phyloP scores from a whole-genome alignment of 2,113 vertebrate genomes.

The Odocoileus hemionus region DNA sequence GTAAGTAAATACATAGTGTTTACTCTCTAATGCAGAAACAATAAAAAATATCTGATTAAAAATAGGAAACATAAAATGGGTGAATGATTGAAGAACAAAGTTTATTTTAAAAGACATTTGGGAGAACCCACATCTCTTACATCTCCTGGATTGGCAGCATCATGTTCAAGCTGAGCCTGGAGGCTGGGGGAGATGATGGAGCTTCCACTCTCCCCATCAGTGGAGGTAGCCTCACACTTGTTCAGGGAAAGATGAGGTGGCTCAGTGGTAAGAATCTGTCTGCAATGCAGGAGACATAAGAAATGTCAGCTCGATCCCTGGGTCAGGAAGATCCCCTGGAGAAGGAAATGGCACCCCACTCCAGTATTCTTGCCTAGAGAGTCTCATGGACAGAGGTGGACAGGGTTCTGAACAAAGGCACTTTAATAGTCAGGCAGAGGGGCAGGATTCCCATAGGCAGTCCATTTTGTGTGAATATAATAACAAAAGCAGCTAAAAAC shows the following conservation, averaged over 20 bases:
- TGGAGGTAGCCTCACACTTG: background rate
- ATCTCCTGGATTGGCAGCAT: background rate
- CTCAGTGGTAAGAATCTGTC: background rate
- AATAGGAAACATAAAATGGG: background rate
- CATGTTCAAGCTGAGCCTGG: background rate
- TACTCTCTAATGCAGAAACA: constrained; percentile 48
- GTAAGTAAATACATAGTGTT: constrained; percentile 41
- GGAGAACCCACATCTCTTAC: background rate
- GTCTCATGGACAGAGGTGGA: background rate
- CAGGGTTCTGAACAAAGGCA: background rate
- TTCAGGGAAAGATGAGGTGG: background rate
- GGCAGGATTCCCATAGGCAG: background rate
- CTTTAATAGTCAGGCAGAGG: background rate
- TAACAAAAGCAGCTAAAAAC: background rate
- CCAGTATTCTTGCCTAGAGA: background rate
- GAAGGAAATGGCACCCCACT: background rate
- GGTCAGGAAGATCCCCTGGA: background rate
- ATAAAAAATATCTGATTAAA: constrained; percentile 44
- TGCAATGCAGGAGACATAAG: background rate
- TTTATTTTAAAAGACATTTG: background rate
- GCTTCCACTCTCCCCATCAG: background rate
- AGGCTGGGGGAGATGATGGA: background rate
- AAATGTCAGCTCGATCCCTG: background rate
- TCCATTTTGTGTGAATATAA: background rate
- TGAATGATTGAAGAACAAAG: background rate